Percentiles rank a stretch among this genome's conserved stretches.
Evolutionary conservation across 2,797 vertebrate species (phyloP).

Genomic region (Babyrousa celebensis): DNA sequence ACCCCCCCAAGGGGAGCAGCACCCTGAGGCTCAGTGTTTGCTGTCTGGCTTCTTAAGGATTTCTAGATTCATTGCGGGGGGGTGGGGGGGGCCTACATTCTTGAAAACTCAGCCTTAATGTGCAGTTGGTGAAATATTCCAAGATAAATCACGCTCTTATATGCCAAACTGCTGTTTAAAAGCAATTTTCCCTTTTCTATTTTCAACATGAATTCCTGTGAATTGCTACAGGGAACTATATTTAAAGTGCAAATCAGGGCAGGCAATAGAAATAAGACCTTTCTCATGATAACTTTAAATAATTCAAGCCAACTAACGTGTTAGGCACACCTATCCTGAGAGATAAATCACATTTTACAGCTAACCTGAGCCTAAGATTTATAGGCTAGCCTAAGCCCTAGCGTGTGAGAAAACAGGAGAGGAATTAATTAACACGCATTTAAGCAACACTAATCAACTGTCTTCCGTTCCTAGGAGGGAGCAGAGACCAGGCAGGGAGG

Average conservation of each 20-base stretch:
- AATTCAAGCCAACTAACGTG: constrained; percentile 78
- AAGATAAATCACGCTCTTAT: constrained; percentile 72
- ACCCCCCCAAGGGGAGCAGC: background rate
- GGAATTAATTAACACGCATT: constrained; percentile 24
- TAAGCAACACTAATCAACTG: background rate
- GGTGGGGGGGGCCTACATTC: background rate
- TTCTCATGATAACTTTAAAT: constrained; percentile 78
- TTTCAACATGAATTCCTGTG: constrained; percentile 78
- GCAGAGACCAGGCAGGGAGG: background rate
- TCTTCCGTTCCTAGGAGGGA: background rate
- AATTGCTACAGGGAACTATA: constrained; percentile 62
- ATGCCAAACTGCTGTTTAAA: constrained; percentile 77
- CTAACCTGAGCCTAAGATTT: constrained; percentile 14
- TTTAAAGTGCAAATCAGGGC: constrained; percentile 80
- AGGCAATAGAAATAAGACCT: constrained; percentile 79
- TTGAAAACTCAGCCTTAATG: constrained; percentile 48
- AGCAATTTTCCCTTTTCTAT: constrained; percentile 74
- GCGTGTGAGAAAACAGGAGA: background rate
- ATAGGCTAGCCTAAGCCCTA: background rate
- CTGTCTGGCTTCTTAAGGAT: constrained; percentile 5
- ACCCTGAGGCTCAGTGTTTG: background rate
- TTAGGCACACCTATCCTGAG: constrained; percentile 72
- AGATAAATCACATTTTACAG: constrained; percentile 81
- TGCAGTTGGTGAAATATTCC: constrained; percentile 55
- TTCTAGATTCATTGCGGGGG: constrained; percentile 4